Percentiles rank a stretch among this genome's conserved stretches.
Evolutionary conservation across 1,140 invertebrate genomes (phyloP).

Genomic region (Chlorops oryzae): DNA sequence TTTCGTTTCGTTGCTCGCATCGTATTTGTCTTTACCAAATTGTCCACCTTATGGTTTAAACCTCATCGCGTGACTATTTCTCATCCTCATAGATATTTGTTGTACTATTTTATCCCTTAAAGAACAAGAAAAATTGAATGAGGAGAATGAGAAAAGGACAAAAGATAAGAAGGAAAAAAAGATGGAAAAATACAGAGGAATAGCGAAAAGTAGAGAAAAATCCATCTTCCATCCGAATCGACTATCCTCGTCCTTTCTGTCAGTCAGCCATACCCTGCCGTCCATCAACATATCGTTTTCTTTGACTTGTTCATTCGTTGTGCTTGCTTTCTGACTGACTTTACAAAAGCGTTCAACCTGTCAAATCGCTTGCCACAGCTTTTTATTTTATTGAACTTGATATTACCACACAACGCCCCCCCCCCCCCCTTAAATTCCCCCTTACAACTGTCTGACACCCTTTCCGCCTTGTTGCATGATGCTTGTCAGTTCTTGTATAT

Average conservation of each 20-base stretch:
- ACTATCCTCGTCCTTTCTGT: neutral
- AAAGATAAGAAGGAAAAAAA: too few species aligned
- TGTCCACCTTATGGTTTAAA: neutral
- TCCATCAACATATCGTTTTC: too few species aligned
- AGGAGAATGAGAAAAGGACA: too few species aligned
- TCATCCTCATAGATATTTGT: neutral
- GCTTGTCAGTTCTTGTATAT: too few species aligned
- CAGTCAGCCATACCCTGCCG: neutral
- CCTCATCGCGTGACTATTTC: neutral
- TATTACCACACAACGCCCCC: too few species aligned
- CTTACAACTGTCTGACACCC: too few species aligned
- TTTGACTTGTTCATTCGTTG: neutral
- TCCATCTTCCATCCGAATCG: neutral
- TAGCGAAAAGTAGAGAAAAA: neutral
- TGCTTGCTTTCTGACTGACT: neutral
- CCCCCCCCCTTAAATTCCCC: too few species aligned
- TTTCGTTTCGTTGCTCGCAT: neutral
- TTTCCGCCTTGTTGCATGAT: too few species aligned
- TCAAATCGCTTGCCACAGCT: slow-evolving; percentile 15
- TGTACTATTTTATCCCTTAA: neutral
- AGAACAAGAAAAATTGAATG: too few species aligned
- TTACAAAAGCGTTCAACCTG: slow-evolving; percentile 7
- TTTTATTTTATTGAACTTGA: too few species aligned
- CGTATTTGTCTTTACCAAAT: neutral
- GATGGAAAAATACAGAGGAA: too few species aligned